Percentiles rank a stretch among this genome's conserved stretches.
These are phyloP conservation scores for Archocentrus centrarchus DNA, from an alignment of 2,113 vertebrate species.

Conservation along the genomic window DNA sequence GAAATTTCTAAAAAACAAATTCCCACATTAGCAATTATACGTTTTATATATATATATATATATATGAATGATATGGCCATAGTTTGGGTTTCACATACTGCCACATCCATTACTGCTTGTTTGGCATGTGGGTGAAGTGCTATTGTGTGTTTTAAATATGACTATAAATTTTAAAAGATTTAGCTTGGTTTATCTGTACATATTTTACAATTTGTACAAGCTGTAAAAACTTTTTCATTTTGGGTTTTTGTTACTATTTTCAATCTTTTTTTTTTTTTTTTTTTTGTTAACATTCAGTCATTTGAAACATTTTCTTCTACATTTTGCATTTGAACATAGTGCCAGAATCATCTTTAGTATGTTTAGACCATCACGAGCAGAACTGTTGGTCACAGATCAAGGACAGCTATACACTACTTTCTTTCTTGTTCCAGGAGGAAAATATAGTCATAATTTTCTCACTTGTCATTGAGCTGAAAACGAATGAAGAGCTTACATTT, in stretches of 20 bases:
- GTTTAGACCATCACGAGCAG: background rate
- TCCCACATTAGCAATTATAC: too few species aligned
- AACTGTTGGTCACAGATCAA: background rate
- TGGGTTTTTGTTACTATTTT: background rate
- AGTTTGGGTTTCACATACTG: background rate
- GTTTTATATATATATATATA: too few species aligned
- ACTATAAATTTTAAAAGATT: background rate
- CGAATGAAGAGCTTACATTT: slow-evolving; percentile 18
- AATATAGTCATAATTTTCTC: slow-evolving; percentile 9
- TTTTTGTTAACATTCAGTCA: background rate
- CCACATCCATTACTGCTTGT: background rate
- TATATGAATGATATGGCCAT: background rate
- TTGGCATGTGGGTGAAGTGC: background rate
- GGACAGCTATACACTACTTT: background rate
- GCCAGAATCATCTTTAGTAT: background rate
- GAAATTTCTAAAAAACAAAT: background rate
- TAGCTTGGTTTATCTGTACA: background rate
- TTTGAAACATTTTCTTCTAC: background rate
- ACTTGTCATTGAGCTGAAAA: slow-evolving; percentile 28
- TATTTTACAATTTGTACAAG: background rate
- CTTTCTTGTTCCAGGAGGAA: background rate
- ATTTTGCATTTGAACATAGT: background rate
- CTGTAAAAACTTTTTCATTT: background rate
- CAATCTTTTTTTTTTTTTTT: background rate
- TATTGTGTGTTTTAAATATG: background rate